phyloP scores from a whole-genome alignment of 2,888 invertebrate species.

The Agriopis aurantiaria region DNA sequence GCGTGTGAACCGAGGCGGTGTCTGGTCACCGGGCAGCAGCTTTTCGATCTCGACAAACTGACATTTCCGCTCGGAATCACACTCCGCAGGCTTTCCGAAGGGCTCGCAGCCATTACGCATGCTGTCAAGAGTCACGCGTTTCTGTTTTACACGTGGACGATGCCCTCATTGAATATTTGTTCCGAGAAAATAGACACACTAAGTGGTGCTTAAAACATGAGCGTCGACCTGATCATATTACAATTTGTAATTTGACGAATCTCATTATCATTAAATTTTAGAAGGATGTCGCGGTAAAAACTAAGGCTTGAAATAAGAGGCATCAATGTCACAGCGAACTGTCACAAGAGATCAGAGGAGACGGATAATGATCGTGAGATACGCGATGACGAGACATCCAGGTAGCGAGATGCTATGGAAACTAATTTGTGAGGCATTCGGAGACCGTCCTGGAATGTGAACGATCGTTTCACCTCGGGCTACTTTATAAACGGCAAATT shows the following conservation, averaged over 20 bases:
- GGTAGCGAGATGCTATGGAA: conserved; percentile 60
- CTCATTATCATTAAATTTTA: conserved; percentile 41
- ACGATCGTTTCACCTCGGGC: conserved; percentile 48
- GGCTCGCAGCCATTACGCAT: conserved; percentile 53
- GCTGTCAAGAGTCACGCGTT: conserved; percentile 56
- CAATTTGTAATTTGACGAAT: conserved; percentile 53
- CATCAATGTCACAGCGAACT: conserved; percentile 40
- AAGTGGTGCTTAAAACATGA: conserved; percentile 44
- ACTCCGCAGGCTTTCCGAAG: conserved; percentile 60
- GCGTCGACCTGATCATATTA: conserved; percentile 48
- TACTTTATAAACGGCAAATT: conserved; percentile 31
- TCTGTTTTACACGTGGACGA: conserved; percentile 55
- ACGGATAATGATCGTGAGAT: conserved; percentile 64
- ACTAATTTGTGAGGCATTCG: conserved; percentile 70
- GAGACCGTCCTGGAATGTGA: conserved; percentile 60
- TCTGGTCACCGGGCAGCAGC: conserved; percentile 48
- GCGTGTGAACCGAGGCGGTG: conserved; percentile 69
- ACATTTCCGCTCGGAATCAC: conserved; percentile 74
- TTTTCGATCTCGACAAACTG: conserved; percentile 72
- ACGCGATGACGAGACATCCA: conserved; percentile 51
- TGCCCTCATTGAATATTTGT: conserved; percentile 59
- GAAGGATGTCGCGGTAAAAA: conserved; percentile 25
- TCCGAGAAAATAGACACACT: conserved; percentile 62
- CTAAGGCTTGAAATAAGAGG: conserved; percentile 20
- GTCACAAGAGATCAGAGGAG: conserved; percentile 50